Conservation (phyloP, 2,888 invertebrate genomes). For the Sphaerophoria taeniata region DNA sequence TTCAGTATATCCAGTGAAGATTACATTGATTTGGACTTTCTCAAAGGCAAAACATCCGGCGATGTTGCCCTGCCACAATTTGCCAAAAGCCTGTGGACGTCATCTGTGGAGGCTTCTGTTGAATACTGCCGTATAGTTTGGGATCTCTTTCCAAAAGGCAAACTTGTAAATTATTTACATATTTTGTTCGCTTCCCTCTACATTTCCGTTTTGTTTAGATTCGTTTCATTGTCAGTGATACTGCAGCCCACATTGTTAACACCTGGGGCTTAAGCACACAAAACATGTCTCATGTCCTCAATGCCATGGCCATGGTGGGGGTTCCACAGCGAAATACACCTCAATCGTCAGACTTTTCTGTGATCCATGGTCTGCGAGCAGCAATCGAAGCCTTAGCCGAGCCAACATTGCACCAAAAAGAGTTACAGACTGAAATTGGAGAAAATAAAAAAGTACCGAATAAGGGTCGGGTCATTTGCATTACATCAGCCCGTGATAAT, state of each 20-base stretch:
- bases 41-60: slow-evolving; percentile 84
- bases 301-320: slow-evolving; percentile 92
- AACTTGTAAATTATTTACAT: slow-evolving; percentile 85
- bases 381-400: slow-evolving; percentile 92
- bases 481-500: slow-evolving; percentile 94
- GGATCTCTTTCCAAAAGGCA: slow-evolving; percentile 97
- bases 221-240: slow-evolving; percentile 93
- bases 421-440: slow-evolving; percentile 40
- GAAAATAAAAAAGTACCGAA: slow-evolving; percentile 77
- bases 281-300: slow-evolving; percentile 93
- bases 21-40: slow-evolving; percentile 81
- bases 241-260: slow-evolving; percentile 92
- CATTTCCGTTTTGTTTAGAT: slow-evolving; percentile 84
- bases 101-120: slow-evolving; percentile 96
- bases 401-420: slow-evolving; percentile 61
- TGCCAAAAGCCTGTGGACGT: slow-evolving; percentile 97
- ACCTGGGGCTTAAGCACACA: slow-evolving; percentile 93
- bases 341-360: slow-evolving; percentile 85
- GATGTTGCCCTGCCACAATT: slow-evolving; percentile 91
- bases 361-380: slow-evolving; percentile 92
- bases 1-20: slow-evolving; percentile 88
- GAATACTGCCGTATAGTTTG: slow-evolving; percentile 98
- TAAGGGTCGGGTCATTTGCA: slow-evolving; percentile 92
- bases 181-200: neutral
- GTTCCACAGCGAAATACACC: slow-evolving; percentile 87